Percentiles rank a stretch among this genome's conserved stretches.
Evolutionary conservation across 92 coral and sea anemone species (phyloP).

Genomic region (Galaxea fascicularis): DNA sequence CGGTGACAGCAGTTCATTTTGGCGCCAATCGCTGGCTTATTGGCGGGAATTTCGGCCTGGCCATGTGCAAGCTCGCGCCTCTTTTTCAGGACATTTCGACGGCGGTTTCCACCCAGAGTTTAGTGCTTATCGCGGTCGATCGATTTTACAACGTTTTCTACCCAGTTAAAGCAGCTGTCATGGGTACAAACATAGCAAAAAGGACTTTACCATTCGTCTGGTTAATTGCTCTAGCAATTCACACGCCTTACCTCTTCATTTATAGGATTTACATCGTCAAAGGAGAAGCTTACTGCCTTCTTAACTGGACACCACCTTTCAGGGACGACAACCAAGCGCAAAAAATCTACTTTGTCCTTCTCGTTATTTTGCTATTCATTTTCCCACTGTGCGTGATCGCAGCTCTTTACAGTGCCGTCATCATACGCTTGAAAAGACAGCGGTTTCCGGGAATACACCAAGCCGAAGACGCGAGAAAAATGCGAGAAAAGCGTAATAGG

Average conservation of each 20-base stretch:
- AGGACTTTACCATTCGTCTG: conserved; percentile 18
- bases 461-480: conserved; percentile 28
- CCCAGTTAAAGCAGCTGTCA: conserved; percentile 35
- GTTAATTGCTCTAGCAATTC: conserved; percentile 10
- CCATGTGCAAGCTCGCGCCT: conserved; percentile 42
- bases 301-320: conserved; percentile 40
- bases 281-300: conserved; percentile 23
- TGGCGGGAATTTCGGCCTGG: conserved; percentile 44
- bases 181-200: conserved; percentile 15
- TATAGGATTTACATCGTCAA: not conserved
- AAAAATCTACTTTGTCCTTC: conserved; percentile 18
- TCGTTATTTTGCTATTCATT: conserved; percentile 9
- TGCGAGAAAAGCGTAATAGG: conserved; percentile 40
- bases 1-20: conserved; percentile 23
- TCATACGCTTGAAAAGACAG: conserved; percentile 23
- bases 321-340: conserved; percentile 19
- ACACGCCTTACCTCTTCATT: conserved; percentile 32
- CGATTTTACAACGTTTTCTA: conserved; percentile 49
- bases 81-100: conserved; percentile 45
- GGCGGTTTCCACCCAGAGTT: conserved; percentile 46
- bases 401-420: conserved; percentile 30
- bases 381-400: conserved; percentile 25
- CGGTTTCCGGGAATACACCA: conserved; percentile 32
- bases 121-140: conserved; percentile 38
- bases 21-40: conserved; percentile 45